A percentile compares a stretch with the other conserved stretches of the same genome.
phyloP scores from a whole-genome alignment of 2,113 vertebrate genomes.

The Nesospiza acunhae region DNA sequence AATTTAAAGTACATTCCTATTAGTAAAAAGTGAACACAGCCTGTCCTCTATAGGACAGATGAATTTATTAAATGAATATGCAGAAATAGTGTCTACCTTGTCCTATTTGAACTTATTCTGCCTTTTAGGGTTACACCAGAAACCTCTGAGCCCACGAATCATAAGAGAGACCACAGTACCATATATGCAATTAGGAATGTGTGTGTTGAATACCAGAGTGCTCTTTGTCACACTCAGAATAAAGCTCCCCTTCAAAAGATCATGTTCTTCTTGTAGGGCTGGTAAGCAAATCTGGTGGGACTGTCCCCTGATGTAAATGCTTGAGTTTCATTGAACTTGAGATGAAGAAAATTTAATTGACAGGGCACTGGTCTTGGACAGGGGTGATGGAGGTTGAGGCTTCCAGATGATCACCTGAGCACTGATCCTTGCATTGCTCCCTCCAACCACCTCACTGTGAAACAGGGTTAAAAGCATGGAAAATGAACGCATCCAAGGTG shows the following conservation, averaged over 20 bases:
- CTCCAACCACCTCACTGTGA: not conserved
- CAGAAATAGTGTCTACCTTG: not conserved
- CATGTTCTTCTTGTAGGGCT: not conserved
- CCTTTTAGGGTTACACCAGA: not conserved
- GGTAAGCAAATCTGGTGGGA: not conserved
- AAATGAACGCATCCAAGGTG: accelerated
- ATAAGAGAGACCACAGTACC: not conserved
- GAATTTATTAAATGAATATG: not conserved
- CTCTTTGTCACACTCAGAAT: not conserved
- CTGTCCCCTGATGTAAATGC: not conserved
- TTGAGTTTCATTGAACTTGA: not conserved
- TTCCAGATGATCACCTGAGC: accelerated
- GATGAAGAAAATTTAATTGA: not conserved
- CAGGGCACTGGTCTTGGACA: accelerated
- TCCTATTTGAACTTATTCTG: not conserved
- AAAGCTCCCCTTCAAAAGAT: not conserved
- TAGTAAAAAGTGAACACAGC: not conserved
- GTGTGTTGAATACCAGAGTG: not conserved
- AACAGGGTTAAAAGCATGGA: not conserved
- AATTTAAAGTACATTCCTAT: not conserved
- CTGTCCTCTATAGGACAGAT: not conserved
- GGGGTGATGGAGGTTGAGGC: not conserved
- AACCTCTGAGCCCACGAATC: not conserved
- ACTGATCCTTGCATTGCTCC: not conserved
- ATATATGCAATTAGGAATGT: not conserved